Base-by-base conservation (phyloP, 2,888 invertebrate genomes). In the Ecliptopera silaceata region DNA sequence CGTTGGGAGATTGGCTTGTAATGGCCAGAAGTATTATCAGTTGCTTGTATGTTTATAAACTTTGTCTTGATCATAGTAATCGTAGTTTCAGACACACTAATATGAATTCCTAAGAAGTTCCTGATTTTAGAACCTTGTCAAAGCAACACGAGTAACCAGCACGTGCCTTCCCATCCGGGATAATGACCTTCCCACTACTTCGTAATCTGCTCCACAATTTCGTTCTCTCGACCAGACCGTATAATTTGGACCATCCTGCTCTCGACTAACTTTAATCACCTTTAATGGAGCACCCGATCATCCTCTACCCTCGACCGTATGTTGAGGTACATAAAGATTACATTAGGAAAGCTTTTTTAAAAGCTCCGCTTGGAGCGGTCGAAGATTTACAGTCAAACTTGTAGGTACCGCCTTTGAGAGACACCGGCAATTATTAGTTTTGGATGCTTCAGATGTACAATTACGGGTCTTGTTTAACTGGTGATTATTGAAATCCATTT, bases 161-260 rank as follows among this genome's bases (percentile, higher is more conserved):
- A 77, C 81, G 79, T 76, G 80, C 74, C 61, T 63, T 61, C 48
- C 55, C 71, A 62, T 69, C 64, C 72, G 74, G 80, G 72, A 80
- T 83, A 80, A 80, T 79, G 80, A 84, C 82, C 85, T n/a, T 46
- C 58, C 45, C 12, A 52, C 36, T 47, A 52, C 15, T 39, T 31
- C 13, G 31, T 45, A 54, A 54, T 54, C 45, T 50, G 46, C 29
- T 36, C 69, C 74, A 74, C 77, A 79, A 77, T 81, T 79, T 72
- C 70, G 79, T 79, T 75, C 69, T 75, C 74, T 56, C 65, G 71
- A 66, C 62, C 79, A 69, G 72, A 80, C 80, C 85, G 76, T 87
- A 76, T 88, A 88, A 88, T 88, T 88, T 85, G 77, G 82, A 74
- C 75, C 85, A 83, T 85, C 87, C 84, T 85, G 85, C 79, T 79